These are phyloP conservation scores for Pseudois nayaur DNA, from an alignment of 2,113 vertebrate species.

Conservation along the genomic window DNA sequence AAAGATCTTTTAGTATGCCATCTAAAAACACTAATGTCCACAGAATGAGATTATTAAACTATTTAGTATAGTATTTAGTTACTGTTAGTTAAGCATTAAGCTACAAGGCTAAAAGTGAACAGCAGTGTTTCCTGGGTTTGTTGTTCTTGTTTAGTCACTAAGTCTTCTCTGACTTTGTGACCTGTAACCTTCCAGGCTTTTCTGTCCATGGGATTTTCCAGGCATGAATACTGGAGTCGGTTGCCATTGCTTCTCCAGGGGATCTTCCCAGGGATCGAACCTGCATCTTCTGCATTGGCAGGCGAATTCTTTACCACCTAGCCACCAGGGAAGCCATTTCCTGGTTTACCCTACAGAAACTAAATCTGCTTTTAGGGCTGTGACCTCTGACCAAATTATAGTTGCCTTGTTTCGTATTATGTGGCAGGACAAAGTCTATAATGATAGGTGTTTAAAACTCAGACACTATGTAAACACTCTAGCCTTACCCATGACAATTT, in stretches of 20 bases:
- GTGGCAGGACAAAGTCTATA: constrained; percentile 63
- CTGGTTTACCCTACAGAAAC: neutral
- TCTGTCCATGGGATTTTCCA: neutral
- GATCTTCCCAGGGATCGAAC: neutral
- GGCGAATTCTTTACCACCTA: neutral
- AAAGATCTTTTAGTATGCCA: neutral
- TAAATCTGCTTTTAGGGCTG: constrained; percentile 41
- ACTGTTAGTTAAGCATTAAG: constrained; percentile 33
- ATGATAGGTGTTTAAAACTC: constrained; percentile 56
- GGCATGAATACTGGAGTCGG: neutral
- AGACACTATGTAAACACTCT: constrained; percentile 36
- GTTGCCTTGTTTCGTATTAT: constrained; percentile 39
- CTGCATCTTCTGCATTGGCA: neutral
- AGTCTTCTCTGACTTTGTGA: neutral
- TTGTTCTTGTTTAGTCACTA: neutral
- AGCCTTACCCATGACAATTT: constrained; percentile 15
- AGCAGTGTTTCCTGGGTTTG: constrained; percentile 35
- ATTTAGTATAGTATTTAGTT: constrained; percentile 24
- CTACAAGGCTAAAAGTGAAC: neutral
- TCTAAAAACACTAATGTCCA: neutral
- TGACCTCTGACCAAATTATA: constrained; percentile 60
- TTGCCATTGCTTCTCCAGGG: neutral
- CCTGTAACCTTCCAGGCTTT: neutral
- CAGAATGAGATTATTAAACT: constrained; percentile 37
- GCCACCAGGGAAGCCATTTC: neutral